Conservation (phyloP, 2,888 invertebrate genomes). For the Drosophila histrio region DNA sequence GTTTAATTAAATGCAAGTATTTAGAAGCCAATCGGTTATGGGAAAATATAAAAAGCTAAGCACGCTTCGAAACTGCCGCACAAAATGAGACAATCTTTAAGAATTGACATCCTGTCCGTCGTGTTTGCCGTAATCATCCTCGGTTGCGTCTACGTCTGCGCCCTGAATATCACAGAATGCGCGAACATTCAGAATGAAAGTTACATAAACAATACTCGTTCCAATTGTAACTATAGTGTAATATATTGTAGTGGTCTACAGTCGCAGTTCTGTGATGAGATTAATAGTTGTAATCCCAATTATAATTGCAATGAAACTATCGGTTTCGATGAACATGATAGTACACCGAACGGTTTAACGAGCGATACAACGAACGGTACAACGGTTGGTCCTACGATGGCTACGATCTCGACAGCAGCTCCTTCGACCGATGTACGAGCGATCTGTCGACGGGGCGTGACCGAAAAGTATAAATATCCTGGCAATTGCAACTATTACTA, state of each 20-base stretch:
- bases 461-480: constrained; percentile 56
- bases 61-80: constrained; percentile 32
- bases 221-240: constrained; percentile 39
- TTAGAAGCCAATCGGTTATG: constrained; percentile 34
- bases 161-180: constrained; percentile 47
- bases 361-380: neutral
- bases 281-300: constrained; percentile 1
- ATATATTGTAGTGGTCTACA: constrained; percentile 48
- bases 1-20: constrained; percentile 70
- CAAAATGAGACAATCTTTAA: constrained; percentile 55
- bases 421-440: constrained; percentile 30
- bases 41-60: constrained; percentile 66
- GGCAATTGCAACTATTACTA: constrained; percentile 67
- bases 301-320: constrained; percentile 22
- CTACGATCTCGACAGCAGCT: neutral
- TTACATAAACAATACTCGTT: constrained; percentile 33
- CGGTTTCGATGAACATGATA: neutral
- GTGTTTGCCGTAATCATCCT: constrained; percentile 14
- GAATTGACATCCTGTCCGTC: constrained; percentile 38
- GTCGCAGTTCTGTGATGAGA: constrained; percentile 45
- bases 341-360: neutral
- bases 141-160: constrained; percentile 7
- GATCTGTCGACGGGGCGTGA: constrained; percentile 52
- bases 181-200: neutral
- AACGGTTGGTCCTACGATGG: neutral